Evolutionary conservation across 2,113 vertebrate species (phyloP).

Genomic region (Pseudopodoces humilis): DNA sequence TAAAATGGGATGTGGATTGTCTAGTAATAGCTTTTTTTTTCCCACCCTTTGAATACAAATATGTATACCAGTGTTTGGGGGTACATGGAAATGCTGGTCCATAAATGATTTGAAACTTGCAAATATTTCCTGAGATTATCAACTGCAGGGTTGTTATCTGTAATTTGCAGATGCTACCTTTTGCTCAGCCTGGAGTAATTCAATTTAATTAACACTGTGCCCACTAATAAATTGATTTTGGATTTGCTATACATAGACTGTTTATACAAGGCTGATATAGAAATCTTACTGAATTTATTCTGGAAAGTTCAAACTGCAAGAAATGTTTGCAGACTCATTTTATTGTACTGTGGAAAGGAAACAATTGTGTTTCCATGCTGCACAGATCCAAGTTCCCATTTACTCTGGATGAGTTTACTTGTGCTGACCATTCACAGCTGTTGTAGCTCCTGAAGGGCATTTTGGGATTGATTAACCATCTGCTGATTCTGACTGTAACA

Average conservation of each 20-base stretch:
- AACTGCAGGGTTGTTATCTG: neutral
- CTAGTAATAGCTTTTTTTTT: fast-evolving
- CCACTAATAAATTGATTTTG: neutral
- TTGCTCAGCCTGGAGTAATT: neutral
- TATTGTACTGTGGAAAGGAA: neutral
- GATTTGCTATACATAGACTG: neutral
- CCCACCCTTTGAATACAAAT: neutral
- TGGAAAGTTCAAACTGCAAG: neutral
- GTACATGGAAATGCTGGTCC: neutral
- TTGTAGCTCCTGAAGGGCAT: constrained; percentile 48
- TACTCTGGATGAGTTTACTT: constrained; percentile 32
- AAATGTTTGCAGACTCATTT: neutral
- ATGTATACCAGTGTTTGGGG: neutral
- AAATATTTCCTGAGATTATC: neutral
- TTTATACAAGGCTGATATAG: neutral
- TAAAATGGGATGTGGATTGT: neutral
- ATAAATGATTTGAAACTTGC: neutral
- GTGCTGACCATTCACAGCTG: constrained; percentile 62
- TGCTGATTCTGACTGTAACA: constrained; percentile 53
- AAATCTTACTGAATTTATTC: neutral
- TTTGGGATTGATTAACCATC: constrained; percentile 67
- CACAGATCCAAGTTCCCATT: neutral
- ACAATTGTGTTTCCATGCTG: neutral
- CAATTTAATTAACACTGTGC: neutral
- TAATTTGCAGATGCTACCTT: neutral